Conservation (phyloP, 2,797 vertebrate species). For the Falco berigora region DNA sequence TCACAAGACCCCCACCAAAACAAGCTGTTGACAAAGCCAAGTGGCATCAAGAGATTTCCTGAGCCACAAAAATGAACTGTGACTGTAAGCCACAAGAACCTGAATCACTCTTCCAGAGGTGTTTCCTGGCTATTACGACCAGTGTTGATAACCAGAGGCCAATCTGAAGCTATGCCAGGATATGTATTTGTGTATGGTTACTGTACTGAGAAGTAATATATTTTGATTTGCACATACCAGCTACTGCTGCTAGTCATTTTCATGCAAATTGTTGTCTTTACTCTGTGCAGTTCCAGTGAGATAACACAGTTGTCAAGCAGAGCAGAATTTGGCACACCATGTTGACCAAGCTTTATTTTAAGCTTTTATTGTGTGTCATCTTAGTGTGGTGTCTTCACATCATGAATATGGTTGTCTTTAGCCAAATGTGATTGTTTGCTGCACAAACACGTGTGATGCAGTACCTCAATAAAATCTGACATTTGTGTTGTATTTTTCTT, state of each 20-base stretch:
- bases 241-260: background rate
- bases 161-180: conserved; percentile 34
- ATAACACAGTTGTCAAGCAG: background rate
- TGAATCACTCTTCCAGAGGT: conserved; percentile 73
- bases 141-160: conserved; percentile 69
- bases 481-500: background rate
- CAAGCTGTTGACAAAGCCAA: conserved; percentile 42
- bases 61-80: conserved; percentile 73
- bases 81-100: conserved; percentile 71
- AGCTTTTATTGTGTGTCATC: background rate
- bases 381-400: background rate
- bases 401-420: background rate
- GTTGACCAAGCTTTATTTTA: background rate
- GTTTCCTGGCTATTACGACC: conserved; percentile 74
- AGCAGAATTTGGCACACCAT: background rate
- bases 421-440: background rate
- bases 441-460: background rate
- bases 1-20: conserved; percentile 40
- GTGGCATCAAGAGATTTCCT: conserved; percentile 67
- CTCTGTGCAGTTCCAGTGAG: background rate
- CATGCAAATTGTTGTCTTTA: background rate
- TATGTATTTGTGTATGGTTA: background rate
- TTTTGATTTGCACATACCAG: background rate
- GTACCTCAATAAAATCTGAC: conserved; percentile 47
- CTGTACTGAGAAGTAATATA: background rate